A percentile compares a stretch with the other conserved stretches of the same genome.
These are phyloP conservation scores for Pteria penguin DNA, from an alignment of 2,888 invertebrate genomes.

Conservation along the genomic window DNA sequence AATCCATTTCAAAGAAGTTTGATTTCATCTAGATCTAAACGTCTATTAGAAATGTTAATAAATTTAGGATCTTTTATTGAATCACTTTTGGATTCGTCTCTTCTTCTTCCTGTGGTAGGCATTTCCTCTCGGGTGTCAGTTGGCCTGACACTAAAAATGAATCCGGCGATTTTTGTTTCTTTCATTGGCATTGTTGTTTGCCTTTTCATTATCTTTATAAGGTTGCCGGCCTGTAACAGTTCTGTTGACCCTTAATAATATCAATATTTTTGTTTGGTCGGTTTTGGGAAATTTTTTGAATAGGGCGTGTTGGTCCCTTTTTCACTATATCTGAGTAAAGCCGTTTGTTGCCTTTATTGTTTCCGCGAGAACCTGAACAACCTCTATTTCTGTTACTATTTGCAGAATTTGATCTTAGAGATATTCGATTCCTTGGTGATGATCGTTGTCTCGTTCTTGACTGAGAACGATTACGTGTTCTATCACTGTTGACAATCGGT, in stretches of 20 bases:
- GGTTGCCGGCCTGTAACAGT: too few species aligned
- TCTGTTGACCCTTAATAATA: too few species aligned
- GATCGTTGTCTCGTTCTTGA: too few species aligned
- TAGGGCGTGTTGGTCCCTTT: not conserved
- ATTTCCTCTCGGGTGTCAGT: not conserved
- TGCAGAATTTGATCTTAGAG: not conserved
- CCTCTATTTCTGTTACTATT: not conserved
- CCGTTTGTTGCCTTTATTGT: not conserved
- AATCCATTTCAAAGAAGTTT: not conserved
- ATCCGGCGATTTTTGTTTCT: not conserved
- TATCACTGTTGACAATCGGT: too few species aligned
- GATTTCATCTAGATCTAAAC: not conserved
- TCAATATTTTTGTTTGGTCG: too few species aligned
- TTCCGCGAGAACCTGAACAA: not conserved
- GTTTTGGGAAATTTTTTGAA: too few species aligned
- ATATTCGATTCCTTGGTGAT: too few species aligned
- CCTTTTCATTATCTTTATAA: too few species aligned
- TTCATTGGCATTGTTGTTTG: too few species aligned
- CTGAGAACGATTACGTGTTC: too few species aligned
- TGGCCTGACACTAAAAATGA: not conserved
- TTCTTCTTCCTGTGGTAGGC: not conserved
- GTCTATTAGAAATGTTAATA: not conserved
- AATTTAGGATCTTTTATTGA: not conserved
- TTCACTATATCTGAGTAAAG: not conserved
- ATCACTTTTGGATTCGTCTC: too few species aligned